phyloP scores from a whole-genome alignment of 1,140 invertebrate species.

The Drosophila subpulchrella region DNA sequence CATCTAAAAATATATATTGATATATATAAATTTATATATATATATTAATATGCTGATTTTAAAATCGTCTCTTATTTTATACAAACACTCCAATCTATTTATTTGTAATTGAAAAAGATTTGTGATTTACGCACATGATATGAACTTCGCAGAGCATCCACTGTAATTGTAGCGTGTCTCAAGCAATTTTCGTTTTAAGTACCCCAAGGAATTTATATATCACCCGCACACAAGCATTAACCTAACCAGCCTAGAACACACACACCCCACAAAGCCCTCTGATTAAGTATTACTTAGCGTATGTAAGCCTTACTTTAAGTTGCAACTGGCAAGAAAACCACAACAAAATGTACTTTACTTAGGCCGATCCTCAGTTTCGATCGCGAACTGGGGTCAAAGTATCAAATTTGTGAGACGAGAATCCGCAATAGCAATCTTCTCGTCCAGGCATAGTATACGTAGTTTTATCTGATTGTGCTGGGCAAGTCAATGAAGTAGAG shows the following conservation, averaged over 20 bases:
- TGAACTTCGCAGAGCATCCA: slow-evolving; percentile 20
- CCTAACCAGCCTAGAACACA: slow-evolving; percentile 22
- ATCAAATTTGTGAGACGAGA: slow-evolving; percentile 26
- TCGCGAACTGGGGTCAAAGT: slow-evolving; percentile 23
- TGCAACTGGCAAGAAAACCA: slow-evolving; percentile 47
- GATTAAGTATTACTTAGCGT: slow-evolving; percentile 79
- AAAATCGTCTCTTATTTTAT: slow-evolving; percentile 44
- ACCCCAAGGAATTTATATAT: slow-evolving; percentile 46
- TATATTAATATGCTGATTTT: slow-evolving; percentile 19
- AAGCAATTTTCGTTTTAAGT: slow-evolving; percentile 57
- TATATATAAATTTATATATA: slow-evolving; percentile 1
- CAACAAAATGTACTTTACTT: slow-evolving; percentile 44
- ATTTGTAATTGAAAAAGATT: slow-evolving; percentile 58
- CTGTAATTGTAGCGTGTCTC: slow-evolving; percentile 33
- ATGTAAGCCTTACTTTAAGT: slow-evolving; percentile 68
- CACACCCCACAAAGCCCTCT: slow-evolving; percentile 57
- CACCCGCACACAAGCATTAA: slow-evolving; percentile 33
- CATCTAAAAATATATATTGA: slow-evolving; percentile 30
- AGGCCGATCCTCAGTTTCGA: slow-evolving; percentile 23
- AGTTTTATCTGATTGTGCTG: slow-evolving; percentile 45
- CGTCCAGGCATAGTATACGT: slow-evolving; percentile 17
- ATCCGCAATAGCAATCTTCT: background rate
- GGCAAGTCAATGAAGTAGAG: slow-evolving; percentile 32
- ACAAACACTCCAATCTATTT: slow-evolving; percentile 63
- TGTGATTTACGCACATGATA: slow-evolving; percentile 49